Conservation (phyloP, 2,113 vertebrate genomes). For the Percina caprodes region DNA sequence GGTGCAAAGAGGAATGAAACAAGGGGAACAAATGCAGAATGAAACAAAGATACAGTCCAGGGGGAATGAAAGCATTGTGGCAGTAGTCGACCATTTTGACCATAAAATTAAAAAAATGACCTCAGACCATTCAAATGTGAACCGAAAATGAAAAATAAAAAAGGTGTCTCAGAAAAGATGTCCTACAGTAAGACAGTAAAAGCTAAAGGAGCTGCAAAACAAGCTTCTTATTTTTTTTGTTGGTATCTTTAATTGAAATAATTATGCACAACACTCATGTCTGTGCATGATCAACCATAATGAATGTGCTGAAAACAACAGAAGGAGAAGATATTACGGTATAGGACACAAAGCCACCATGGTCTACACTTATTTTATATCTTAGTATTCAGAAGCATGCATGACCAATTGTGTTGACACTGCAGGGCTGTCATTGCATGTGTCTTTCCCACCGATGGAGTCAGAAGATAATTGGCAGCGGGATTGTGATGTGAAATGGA, state of each 20-base stretch:
- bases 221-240: neutral
- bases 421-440: slow-evolving; percentile 51
- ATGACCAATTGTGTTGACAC: slow-evolving; percentile 65
- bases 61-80: slow-evolving; percentile 4
- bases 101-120: neutral
- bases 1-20: slow-evolving; percentile 1
- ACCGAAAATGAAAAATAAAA: neutral
- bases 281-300: neutral
- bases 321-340: slow-evolving; percentile 13
- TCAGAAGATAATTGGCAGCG: slow-evolving; percentile 53
- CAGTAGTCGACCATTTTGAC: neutral
- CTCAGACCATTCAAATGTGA: neutral
- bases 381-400: slow-evolving; percentile 74
- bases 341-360: slow-evolving; percentile 12
- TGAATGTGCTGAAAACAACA: slow-evolving; percentile 16
- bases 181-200: neutral
- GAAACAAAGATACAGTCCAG: neutral
- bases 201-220: neutral
- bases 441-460: slow-evolving; percentile 35
- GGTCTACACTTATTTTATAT: slow-evolving; percentile 26
- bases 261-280: neutral
- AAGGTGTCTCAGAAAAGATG: neutral
- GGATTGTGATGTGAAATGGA: slow-evolving; percentile 57
- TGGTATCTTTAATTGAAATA: neutral
- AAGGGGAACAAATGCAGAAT: slow-evolving; percentile 11